Base-by-base conservation (phyloP, 35 echinoderm and acorn worm genomes). In the Heliocidaris erythrogramma region DNA sequence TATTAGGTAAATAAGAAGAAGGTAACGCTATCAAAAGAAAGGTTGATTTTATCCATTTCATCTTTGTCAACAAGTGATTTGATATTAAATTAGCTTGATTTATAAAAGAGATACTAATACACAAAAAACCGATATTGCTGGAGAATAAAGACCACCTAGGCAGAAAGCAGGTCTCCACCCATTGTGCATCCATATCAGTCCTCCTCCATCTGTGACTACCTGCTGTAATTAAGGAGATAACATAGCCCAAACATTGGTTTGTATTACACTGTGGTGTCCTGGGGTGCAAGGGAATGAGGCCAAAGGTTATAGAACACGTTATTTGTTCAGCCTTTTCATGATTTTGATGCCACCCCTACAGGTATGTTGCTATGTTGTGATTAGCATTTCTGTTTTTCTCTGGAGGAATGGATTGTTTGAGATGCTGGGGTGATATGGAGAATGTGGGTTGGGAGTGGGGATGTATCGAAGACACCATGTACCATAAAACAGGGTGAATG, bases 271-370 rank as follows among this genome's bases (percentile, higher is more conserved):
- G 0, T 24, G 17, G 30, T 89, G 87, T 42, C 87, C 30, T 48
- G 31, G 17, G 18, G 87, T 42, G 11, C 87, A 42, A 47, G 87
- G 31, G 30, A 89, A 89, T 31, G 87, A 32, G 86, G 47, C 17
- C 87, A 89, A 48, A 89, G 87, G 87, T 32, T 30, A 89, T 17
- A 12, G 7, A 32, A 89, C 14, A 42, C 65, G 42, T 89, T 89
- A 89, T 89, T 89, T 89, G 18, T 89, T 89, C 87, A 89, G 87
- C 31, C 29, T 89, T 78, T 78, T 78, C 31, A 89, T 35, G 87
- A 89, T 89, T 16, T 32, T 42, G 87, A 89, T 89, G 11, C 87
- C 24, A 48, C 32, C 13, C 87, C 87, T 89, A 2, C 47, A n/a
- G 31, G 47, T 89, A 89, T 42, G 61, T 27, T 71, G 17, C 24